Evolutionary conservation across 2,797 vertebrate species (phyloP).

Genomic region (Aselliscus stoliczkanus): DNA sequence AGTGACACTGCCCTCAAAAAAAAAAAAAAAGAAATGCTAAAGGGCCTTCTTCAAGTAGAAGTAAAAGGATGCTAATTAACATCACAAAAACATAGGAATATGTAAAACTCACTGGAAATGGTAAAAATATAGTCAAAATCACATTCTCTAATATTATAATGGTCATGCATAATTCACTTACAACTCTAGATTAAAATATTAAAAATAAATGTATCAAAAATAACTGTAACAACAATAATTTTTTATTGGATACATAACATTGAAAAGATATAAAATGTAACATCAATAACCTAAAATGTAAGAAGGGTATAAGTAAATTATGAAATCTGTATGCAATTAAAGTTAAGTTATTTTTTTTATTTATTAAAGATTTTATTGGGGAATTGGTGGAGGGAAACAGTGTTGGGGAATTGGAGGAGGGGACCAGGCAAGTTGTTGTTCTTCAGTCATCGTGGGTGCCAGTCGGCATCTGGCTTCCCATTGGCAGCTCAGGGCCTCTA

Average conservation of each 20-base stretch:
- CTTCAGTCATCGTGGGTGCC: no score
- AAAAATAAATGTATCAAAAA: neutral
- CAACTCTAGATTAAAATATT: neutral
- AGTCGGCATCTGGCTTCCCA: no score
- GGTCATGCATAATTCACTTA: neutral
- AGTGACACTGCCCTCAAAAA: no score
- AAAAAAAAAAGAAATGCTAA: neutral
- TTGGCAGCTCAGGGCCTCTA: no score
- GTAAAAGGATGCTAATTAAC: neutral
- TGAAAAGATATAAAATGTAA: neutral
- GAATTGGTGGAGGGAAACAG: no score
- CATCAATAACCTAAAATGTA: neutral
- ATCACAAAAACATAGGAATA: neutral
- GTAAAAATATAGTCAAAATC: neutral
- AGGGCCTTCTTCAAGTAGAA: neutral
- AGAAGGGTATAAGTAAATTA: neutral
- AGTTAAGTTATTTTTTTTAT: no score
- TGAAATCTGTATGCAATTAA: neutral
- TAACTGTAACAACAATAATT: neutral
- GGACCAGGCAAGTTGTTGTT: no score
- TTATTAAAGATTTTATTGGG: no score
- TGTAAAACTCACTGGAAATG: neutral
- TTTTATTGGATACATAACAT: neutral
- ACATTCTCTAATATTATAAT: neutral
- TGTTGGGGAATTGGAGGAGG: no score